phyloP scores from a whole-genome alignment of 2,797 vertebrate genomes.

The Octomys mimax region DNA sequence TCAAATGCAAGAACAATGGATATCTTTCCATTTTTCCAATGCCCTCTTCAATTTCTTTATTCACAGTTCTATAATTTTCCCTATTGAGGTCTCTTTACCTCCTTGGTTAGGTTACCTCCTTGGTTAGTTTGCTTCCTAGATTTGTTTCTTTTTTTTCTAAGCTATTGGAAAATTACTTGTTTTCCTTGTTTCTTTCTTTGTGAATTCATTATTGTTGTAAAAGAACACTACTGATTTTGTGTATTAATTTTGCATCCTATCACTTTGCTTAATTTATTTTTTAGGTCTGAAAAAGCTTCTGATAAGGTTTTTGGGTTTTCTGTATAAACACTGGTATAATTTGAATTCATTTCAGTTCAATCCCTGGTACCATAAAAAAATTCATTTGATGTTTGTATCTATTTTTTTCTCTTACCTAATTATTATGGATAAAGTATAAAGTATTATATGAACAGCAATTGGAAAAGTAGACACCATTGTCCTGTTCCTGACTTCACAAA shows the following conservation, averaged over 20 bases:
- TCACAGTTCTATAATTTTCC: background rate
- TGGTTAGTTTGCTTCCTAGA: too few relatives aligned
- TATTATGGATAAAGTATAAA: background rate
- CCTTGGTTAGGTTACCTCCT: background rate
- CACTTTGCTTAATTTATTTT: background rate
- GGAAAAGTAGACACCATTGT: background rate
- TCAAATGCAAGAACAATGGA: background rate
- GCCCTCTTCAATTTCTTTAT: background rate
- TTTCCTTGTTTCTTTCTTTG: background rate
- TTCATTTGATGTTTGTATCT: background rate
- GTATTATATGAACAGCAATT: background rate
- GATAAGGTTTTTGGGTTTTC: background rate
- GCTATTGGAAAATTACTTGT: background rate
- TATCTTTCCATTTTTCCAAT: background rate
- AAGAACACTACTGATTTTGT: background rate
- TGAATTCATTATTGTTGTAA: background rate
- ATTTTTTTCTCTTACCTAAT: background rate
- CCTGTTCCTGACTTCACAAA: background rate
- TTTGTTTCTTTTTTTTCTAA: background rate
- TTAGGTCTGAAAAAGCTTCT: background rate
- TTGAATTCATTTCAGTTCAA: background rate
- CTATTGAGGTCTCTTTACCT: background rate
- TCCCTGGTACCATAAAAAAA: too few relatives aligned
- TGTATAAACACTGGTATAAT: background rate
- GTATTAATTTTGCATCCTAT: background rate